Base-by-base conservation (phyloP, 1,140 invertebrate species). In the Drusus annulatus region DNA sequence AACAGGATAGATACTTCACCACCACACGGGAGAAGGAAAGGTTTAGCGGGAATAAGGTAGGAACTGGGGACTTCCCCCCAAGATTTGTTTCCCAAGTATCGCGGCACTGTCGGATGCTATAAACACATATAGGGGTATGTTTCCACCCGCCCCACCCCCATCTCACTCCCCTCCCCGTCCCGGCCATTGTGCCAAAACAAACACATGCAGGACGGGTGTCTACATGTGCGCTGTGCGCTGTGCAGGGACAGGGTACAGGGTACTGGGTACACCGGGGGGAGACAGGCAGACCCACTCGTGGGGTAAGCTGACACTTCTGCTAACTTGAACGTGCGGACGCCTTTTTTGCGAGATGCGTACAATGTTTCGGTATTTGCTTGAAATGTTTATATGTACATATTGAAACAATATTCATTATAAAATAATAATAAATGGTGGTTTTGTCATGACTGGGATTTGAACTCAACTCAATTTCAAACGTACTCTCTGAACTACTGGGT, bases 31-130 rank as follows among this genome's bases (percentile, higher is more conserved):
- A 65, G 21, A 21, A 65, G 62, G 62, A 31, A 25, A 65, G 62
- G 68, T 71, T 52, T 71, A 52, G 68, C 19, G 7, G 21, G 45
- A 52, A 25, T 71, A 25, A 50, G 62, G 68, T 50, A 71, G 68
- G 17, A 71, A 45, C 36, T 10, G 19, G 62, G n/a, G n/a, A 25
- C 23, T 50, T 51, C 68, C 68, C 31, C 68, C n/a, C 31, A 71
- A 75, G 71, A 75, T 75, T 75, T 75, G 54, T 75, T 51, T 58
- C 68, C 69, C 50, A 54, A 54, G 69, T 74, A 74, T 71, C 69
- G 28, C 71, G 31, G 71, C 17, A 31, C 23, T 56, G 71, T 58
- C 54, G 51, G 71, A 58, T 75, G 36, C 71, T 58, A 75, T 75
- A 56, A 75, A 28, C 71, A 58, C 54, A 58, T 74, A 74, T 31